These are phyloP conservation scores for Triplophysa siluroides DNA, from an alignment of 2,113 vertebrate species.

Conservation along the genomic window DNA sequence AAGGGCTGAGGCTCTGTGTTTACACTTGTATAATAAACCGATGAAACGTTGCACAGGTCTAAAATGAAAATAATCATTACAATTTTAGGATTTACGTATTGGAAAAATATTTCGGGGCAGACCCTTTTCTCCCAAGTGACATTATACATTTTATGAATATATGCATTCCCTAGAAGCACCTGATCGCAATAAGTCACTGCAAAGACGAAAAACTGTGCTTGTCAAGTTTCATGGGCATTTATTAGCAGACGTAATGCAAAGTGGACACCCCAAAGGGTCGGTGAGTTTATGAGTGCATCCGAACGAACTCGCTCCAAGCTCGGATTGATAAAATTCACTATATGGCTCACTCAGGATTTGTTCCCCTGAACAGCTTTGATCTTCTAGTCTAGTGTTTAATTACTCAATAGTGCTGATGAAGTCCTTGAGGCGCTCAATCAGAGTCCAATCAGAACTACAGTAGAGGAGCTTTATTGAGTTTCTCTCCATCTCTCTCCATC, in stretches of 20 bases:
- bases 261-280: slow-evolving; percentile 8
- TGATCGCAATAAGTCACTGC: too few species aligned
- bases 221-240: neutral
- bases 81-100: too few species aligned
- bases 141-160: too few species aligned
- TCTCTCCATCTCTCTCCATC: neutral
- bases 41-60: too few species aligned
- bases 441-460: slow-evolving; percentile 22
- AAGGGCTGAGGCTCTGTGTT: slow-evolving; percentile 1
- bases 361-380: slow-evolving; percentile 42
- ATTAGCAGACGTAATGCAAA: slow-evolving; percentile 3
- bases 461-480: slow-evolving; percentile 21
- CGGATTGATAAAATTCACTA: neutral
- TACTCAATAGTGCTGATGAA: slow-evolving; percentile 47
- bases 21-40: neutral
- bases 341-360: slow-evolving; percentile 35
- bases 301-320: neutral
- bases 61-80: too few species aligned
- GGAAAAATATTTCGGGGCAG: too few species aligned
- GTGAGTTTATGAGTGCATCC: slow-evolving; percentile 9
- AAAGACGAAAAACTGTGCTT: neutral
- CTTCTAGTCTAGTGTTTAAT: slow-evolving; percentile 43
- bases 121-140: too few species aligned
- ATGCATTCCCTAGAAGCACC: too few species aligned
- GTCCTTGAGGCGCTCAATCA: slow-evolving; percentile 20